phyloP scores from a whole-genome alignment of 2,797 vertebrate species.

The Sebastes hubbsi region DNA sequence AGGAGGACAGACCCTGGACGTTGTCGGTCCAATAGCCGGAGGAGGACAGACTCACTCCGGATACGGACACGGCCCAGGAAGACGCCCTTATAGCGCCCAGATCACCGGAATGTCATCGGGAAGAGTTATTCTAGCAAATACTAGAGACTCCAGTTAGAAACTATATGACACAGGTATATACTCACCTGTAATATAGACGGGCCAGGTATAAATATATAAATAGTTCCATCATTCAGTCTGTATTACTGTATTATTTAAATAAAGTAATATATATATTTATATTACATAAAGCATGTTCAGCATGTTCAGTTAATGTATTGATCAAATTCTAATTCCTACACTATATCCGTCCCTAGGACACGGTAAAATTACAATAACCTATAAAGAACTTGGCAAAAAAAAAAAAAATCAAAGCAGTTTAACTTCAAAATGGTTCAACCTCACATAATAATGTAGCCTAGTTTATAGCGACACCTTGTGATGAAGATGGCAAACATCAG shows the following conservation, averaged over 20 bases:
- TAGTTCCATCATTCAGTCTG: neutral
- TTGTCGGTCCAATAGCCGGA: constrained; percentile 62
- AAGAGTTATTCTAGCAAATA: constrained; percentile 9
- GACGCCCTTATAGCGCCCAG: constrained; percentile 45
- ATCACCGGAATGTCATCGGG: constrained; percentile 51
- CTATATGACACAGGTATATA: no score
- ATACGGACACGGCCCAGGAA: constrained; percentile 55
- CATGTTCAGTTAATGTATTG: neutral
- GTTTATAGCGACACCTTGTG: constrained; percentile 55
- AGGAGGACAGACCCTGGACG: constrained; percentile 24
- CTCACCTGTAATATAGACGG: neutral
- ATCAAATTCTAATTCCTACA: neutral
- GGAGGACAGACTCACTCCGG: constrained; percentile 9
- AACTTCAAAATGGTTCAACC: neutral
- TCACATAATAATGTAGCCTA: neutral
- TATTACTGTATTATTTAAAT: neutral
- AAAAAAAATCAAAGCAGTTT: neutral
- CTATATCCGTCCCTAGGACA: neutral
- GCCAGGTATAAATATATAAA: neutral
- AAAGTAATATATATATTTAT: no score
- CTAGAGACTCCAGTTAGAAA: neutral
- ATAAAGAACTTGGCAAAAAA: neutral
- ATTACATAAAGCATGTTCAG: neutral
- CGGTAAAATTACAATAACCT: neutral
- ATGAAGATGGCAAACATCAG: neutral